phyloP scores from a whole-genome alignment of 2,888 invertebrate genomes.

The Eupithecia subfuscata region DNA sequence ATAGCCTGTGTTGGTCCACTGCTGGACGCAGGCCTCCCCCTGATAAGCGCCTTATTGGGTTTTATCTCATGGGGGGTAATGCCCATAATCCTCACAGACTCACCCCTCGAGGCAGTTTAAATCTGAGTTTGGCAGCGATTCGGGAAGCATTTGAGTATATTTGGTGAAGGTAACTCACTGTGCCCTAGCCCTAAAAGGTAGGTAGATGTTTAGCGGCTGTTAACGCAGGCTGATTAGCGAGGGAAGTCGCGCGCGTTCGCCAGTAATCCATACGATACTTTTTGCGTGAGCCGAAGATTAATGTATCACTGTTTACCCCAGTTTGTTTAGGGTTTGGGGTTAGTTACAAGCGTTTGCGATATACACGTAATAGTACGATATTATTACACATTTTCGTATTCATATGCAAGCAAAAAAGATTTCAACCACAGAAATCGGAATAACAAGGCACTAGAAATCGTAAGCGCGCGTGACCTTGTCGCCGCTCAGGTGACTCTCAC shows the following conservation, averaged over 20 bases:
- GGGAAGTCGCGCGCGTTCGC: slow-evolving; percentile 35
- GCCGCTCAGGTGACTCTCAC: no score
- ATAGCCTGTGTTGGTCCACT: no score
- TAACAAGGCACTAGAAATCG: no score
- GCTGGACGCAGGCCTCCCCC: no score
- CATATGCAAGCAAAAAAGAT: neutral
- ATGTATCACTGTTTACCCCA: slow-evolving; percentile 74
- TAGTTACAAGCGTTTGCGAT: slow-evolving; percentile 37
- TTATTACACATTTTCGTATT: neutral
- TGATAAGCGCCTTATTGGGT: no score
- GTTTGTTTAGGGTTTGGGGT: slow-evolving; percentile 55
- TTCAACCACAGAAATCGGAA: no score
- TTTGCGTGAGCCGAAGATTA: slow-evolving; percentile 72
- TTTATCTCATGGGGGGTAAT: no score
- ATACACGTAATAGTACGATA: neutral
- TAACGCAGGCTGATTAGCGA: slow-evolving; percentile 48
- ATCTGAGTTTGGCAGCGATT: neutral
- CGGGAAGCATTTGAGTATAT: neutral
- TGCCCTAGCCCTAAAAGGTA: slow-evolving; percentile 5
- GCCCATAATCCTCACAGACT: no score
- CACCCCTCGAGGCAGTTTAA: neutral
- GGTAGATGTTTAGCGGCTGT: slow-evolving; percentile 46
- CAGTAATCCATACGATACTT: slow-evolving; percentile 63
- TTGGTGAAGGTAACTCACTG: neutral
- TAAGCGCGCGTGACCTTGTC: no score